Percentiles rank a stretch among this genome's conserved stretches.
Conservation (phyloP, 2,113 vertebrate genomes). For the Erythrocebus patas region DNA sequence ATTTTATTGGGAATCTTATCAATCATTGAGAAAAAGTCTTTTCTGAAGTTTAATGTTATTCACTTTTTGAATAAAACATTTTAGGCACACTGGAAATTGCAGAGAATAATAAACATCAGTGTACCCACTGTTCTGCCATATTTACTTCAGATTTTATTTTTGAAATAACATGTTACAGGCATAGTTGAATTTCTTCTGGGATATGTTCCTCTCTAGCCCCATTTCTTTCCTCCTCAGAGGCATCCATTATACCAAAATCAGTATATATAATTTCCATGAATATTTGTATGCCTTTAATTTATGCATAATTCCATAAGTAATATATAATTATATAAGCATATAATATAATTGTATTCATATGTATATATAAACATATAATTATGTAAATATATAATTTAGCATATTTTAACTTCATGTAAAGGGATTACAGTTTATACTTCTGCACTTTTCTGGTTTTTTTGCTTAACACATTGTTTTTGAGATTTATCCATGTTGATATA, state of each 20-base stretch:
- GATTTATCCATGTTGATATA: background rate
- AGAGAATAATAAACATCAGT: background rate
- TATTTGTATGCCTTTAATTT: background rate
- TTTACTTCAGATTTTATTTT: constrained; percentile 32
- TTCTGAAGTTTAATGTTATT: background rate
- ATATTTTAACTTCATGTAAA: background rate
- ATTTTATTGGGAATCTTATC: constrained; percentile 24
- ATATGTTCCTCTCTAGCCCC: background rate
- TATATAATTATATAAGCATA: background rate
- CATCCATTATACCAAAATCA: background rate
- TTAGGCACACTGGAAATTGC: background rate
- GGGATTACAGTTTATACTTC: background rate
- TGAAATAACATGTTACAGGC: background rate
- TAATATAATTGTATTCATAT: no score
- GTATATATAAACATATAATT: no score
- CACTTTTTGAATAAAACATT: constrained; percentile 24
- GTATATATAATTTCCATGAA: background rate
- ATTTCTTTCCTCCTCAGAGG: background rate
- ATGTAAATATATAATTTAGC: background rate
- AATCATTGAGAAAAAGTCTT: background rate
- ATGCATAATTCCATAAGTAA: background rate
- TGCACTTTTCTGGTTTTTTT: background rate
- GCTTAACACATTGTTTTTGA: background rate
- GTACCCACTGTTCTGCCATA: background rate
- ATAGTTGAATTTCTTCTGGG: background rate